phyloP scores from a whole-genome alignment of 2,113 vertebrate genomes.

The Psettodes erumei region DNA sequence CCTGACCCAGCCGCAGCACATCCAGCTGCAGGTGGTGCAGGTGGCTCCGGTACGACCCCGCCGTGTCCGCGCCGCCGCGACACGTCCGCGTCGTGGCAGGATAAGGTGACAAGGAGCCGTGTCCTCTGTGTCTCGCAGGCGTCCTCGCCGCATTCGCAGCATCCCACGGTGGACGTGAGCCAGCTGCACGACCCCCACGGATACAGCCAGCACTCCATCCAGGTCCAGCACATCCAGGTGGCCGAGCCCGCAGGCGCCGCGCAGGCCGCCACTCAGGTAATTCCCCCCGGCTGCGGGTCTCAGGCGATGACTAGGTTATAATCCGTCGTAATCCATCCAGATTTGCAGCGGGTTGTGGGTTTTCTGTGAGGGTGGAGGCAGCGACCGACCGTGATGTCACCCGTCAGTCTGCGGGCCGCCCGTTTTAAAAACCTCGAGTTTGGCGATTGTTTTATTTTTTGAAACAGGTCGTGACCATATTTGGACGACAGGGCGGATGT shows the following conservation, averaged over 20 bases:
- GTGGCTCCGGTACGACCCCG: slow-evolving; percentile 89
- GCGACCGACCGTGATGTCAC: too few species aligned
- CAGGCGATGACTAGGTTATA: neutral
- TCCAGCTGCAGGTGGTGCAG: slow-evolving; percentile 97
- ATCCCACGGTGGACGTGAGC: slow-evolving; percentile 93
- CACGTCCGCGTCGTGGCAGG: too few species aligned
- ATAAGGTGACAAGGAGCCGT: neutral
- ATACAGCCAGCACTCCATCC: slow-evolving; percentile 96
- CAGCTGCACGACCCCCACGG: slow-evolving; percentile 95
- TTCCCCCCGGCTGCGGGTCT: neutral
- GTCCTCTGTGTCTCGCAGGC: slow-evolving; percentile 78
- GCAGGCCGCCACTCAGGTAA: slow-evolving; percentile 86
- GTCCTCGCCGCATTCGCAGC: slow-evolving; percentile 93
- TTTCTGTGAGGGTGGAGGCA: too few species aligned
- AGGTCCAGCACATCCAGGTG: slow-evolving; percentile 98
- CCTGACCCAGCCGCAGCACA: slow-evolving; percentile 92
- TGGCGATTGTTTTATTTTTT: too few species aligned
- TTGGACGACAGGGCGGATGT: too few species aligned
- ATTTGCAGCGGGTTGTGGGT: too few species aligned
- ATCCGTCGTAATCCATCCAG: too few species aligned
- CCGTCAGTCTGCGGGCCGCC: too few species aligned
- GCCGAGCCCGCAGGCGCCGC: slow-evolving; percentile 83
- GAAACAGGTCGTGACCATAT: too few species aligned
- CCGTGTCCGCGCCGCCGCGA: too few species aligned
- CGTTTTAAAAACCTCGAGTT: too few species aligned